Conservation (phyloP, 1,140 invertebrate species). For the Paraescarpia echinospica region DNA sequence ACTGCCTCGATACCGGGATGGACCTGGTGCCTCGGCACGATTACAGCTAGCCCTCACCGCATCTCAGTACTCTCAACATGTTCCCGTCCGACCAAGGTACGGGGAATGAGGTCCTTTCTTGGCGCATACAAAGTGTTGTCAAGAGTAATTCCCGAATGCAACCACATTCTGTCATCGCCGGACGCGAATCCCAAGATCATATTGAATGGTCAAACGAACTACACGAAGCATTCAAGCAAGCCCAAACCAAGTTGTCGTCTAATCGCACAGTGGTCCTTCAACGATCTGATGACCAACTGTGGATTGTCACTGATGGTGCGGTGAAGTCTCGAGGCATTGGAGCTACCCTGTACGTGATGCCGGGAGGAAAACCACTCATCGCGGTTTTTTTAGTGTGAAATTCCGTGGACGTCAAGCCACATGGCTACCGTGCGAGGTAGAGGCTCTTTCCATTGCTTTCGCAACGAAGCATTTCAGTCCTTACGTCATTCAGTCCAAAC, state of each 20-base stretch:
- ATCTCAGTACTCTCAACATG: background rate
- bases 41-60: conserved; percentile 8
- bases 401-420: background rate
- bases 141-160: conserved; percentile 17
- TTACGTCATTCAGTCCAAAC: background rate
- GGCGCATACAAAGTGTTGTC: conserved; percentile 25
- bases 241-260: background rate
- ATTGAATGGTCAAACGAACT: background rate
- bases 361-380: background rate
- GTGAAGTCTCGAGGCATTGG: conserved; percentile 22
- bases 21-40: background rate
- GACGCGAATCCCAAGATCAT: background rate
- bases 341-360: background rate
- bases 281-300: conserved; percentile 27
- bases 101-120: conserved; percentile 31
- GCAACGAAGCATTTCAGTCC: conserved; percentile 9
- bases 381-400: background rate
- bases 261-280: conserved; percentile 31
- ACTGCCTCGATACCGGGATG: background rate
- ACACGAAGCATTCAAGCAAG: background rate
- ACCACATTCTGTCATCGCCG: conserved; percentile 18
- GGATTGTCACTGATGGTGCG: conserved; percentile 39
- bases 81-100: background rate
- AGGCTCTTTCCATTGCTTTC: background rate
- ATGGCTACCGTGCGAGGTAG: background rate